These are phyloP conservation scores for Ceratotherium simum DNA, from an alignment of 2,113 vertebrate species.

Conservation along the genomic window DNA sequence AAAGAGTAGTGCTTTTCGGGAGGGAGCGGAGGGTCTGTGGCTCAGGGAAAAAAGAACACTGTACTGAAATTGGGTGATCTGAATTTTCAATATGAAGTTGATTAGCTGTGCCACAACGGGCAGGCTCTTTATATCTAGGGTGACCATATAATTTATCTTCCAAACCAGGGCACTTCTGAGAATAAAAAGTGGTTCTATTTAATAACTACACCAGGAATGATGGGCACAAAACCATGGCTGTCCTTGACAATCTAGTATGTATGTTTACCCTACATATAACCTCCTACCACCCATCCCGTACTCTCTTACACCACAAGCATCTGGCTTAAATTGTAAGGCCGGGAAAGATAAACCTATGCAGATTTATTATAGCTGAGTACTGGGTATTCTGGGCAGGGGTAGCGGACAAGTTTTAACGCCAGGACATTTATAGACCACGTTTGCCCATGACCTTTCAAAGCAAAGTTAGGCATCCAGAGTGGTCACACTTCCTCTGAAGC, in stretches of 20 bases:
- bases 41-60: neutral
- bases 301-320: conserved; percentile 68
- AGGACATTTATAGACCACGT: conserved; percentile 61
- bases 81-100: conserved; percentile 8
- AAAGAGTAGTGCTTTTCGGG: neutral
- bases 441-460: conserved; percentile 35
- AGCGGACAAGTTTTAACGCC: conserved; percentile 39
- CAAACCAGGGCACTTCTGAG: neutral
- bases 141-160: neutral
- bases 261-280: neutral
- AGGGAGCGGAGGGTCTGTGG: too few species aligned
- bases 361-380: conserved; percentile 62
- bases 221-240: neutral
- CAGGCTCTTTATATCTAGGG: neutral
- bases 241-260: neutral
- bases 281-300: neutral
- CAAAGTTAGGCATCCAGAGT: conserved; percentile 27
- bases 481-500: conserved; percentile 80
- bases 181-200: neutral
- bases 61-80: neutral
- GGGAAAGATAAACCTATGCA: conserved; percentile 79
- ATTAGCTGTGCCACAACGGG: neutral
- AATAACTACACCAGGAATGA: neutral
- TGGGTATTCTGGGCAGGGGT: conserved; percentile 65
- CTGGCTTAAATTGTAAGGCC: conserved; percentile 83